Conservation (phyloP, 2,888 invertebrate genomes). For the Metacarcinus magister region DNA sequence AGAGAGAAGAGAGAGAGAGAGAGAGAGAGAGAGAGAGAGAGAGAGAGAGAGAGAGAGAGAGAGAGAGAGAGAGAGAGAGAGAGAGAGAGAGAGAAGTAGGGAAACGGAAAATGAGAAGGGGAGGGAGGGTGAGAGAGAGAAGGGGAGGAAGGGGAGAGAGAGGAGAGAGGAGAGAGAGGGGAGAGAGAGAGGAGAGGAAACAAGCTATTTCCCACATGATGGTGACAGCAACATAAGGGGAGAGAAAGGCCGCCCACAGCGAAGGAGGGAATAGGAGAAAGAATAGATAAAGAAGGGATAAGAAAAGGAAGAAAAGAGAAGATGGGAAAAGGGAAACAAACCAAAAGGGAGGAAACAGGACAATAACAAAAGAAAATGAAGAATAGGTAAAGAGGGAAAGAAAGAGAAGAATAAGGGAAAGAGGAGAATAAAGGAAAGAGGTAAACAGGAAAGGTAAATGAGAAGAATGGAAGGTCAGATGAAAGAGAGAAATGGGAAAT, state of each 20-base stretch:
- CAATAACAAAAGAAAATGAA: not conserved
- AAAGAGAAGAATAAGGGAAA: too few relatives aligned
- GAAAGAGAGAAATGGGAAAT: too few relatives aligned
- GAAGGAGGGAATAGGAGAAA: slow-evolving; percentile 16
- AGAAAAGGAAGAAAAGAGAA: not conserved
- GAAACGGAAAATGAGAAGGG: not conserved
- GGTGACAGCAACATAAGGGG: not conserved
- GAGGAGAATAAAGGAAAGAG: not conserved
- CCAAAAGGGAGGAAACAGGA: not conserved
- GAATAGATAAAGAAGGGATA: not conserved
- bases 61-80: too few relatives aligned
- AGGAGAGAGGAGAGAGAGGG: not conserved
- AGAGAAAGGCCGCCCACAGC: not conserved
- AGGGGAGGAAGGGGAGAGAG: not conserved
- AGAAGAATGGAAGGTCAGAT: too few relatives aligned
- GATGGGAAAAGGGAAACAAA: not conserved
- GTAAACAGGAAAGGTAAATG: too few relatives aligned
- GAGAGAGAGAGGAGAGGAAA: not conserved
- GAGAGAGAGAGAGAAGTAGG: not conserved
- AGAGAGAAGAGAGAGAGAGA: not conserved
- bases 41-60: not conserved
- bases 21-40: not conserved
- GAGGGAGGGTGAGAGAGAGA: not conserved
- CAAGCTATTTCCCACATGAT: not conserved
- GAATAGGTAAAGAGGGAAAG: too few relatives aligned